Percentiles rank a stretch among this genome's conserved stretches.
These are phyloP conservation scores for Sericinus montela DNA, from an alignment of 2,888 invertebrate species.

Conservation along the genomic window DNA sequence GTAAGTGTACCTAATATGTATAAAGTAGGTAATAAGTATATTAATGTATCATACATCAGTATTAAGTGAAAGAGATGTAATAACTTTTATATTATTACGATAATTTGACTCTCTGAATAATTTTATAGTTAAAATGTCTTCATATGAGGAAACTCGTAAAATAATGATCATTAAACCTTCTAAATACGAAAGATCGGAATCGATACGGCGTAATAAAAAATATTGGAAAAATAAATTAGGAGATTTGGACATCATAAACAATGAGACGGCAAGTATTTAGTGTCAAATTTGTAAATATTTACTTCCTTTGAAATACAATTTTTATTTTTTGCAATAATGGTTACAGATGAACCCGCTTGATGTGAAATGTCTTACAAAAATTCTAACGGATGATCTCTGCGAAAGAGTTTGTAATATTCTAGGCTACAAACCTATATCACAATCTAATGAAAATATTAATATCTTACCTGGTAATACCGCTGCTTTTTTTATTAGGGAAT, in stretches of 20 bases:
- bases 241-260: conserved; percentile 33
- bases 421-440: conserved; percentile 36
- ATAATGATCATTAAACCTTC: conserved; percentile 48
- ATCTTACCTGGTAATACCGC: not conserved
- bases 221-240: conserved; percentile 58
- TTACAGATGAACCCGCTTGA: conserved; percentile 41
- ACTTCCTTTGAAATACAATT: too few species aligned
- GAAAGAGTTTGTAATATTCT: conserved; percentile 56
- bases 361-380: conserved; percentile 47
- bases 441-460: not conserved
- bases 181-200: conserved; percentile 44
- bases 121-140: not conserved
- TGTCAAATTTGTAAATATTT: too few species aligned
- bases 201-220: conserved; percentile 48
- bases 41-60: too few species aligned
- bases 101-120: too few species aligned
- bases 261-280: conserved; percentile 36
- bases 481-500: too few species aligned
- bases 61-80: too few species aligned
- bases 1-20: too few species aligned
- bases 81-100: too few species aligned
- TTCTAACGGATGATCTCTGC: conserved; percentile 55
- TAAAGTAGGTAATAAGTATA: too few species aligned
- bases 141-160: conserved; percentile 36
- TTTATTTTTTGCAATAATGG: not conserved